Percentiles rank a stretch among this genome's conserved stretches.
Evolutionary conservation across 1,140 invertebrate species (phyloP).

Genomic region (Trypoxylus dichotomus): DNA sequence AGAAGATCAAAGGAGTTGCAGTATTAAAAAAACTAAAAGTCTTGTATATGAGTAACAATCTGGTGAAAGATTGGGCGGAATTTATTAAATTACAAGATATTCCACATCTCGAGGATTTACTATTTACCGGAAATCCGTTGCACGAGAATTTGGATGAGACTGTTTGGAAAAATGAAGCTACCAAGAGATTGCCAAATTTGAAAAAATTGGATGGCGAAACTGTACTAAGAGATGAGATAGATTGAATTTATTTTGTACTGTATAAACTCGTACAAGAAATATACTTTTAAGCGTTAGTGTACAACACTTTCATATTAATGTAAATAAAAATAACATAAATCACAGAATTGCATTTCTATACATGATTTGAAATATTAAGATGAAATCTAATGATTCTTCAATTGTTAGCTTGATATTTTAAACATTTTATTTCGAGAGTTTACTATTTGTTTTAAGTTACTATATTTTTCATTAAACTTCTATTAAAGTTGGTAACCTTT

Average conservation of each 20-base stretch:
- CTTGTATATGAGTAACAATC: conserved; percentile 88
- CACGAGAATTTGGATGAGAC: conserved; percentile 74
- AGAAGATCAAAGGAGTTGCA: conserved; percentile 88
- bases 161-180: conserved; percentile 72
- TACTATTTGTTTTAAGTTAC: too few relatives aligned
- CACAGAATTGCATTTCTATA: too few relatives aligned
- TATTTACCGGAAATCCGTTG: conserved; percentile 83
- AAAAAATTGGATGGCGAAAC: conserved; percentile 87
- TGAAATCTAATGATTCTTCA: too few relatives aligned
- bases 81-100: conserved; percentile 75
- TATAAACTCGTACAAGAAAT: too few relatives aligned
- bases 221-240: conserved; percentile 49
- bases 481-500: too few relatives aligned
- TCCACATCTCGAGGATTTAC: conserved; percentile 68
- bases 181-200: conserved; percentile 74
- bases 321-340: too few relatives aligned
- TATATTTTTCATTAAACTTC: too few relatives aligned
- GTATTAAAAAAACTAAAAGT: conserved; percentile 80
- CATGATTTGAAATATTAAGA: too few relatives aligned
- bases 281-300: too few relatives aligned
- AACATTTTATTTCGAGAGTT: too few relatives aligned
- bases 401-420: too few relatives aligned
- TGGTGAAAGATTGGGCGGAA: conserved; percentile 87
- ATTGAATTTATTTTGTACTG: background rate
- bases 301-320: too few relatives aligned